These are phyloP conservation scores for Brachymystax lenok DNA, from an alignment of 2,797 vertebrate species.

Conservation along the genomic window DNA sequence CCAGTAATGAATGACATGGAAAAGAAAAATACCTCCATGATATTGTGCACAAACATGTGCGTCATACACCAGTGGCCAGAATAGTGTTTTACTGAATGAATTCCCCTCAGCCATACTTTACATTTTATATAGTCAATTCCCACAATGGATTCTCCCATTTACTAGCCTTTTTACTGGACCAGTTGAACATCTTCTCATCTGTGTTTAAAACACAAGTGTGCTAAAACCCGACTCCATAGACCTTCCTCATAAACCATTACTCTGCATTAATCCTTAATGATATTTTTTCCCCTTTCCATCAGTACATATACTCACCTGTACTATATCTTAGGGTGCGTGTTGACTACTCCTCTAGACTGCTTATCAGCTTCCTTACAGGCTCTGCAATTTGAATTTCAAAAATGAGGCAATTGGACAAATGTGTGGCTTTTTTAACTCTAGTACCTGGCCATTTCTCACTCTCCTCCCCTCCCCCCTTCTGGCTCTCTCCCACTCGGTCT, in stretches of 20 bases:
- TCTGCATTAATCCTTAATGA: neutral
- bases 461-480: conserved; percentile 1
- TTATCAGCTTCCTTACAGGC: conserved; percentile 84
- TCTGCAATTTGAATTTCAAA: conserved; percentile 85
- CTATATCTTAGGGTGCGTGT: neutral
- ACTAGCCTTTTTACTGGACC: neutral
- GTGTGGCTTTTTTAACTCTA: conserved; percentile 36
- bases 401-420: conserved; percentile 73
- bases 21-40: neutral
- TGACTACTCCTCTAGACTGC: conserved; percentile 60
- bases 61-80: neutral
- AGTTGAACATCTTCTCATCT: neutral
- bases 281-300: neutral
- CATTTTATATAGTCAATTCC: neutral
- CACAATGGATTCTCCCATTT: neutral
- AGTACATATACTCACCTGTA: neutral
- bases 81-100: neutral
- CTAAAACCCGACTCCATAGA: neutral
- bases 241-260: neutral
- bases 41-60: neutral
- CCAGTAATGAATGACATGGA: neutral
- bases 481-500: conserved; percentile 11
- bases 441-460: conserved; percentile 49
- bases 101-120: neutral
- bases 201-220: neutral